Percentiles rank a stretch among this genome's conserved stretches.
phyloP scores from a whole-genome alignment of 2,888 invertebrate genomes.

The Pimpla rufipes region DNA sequence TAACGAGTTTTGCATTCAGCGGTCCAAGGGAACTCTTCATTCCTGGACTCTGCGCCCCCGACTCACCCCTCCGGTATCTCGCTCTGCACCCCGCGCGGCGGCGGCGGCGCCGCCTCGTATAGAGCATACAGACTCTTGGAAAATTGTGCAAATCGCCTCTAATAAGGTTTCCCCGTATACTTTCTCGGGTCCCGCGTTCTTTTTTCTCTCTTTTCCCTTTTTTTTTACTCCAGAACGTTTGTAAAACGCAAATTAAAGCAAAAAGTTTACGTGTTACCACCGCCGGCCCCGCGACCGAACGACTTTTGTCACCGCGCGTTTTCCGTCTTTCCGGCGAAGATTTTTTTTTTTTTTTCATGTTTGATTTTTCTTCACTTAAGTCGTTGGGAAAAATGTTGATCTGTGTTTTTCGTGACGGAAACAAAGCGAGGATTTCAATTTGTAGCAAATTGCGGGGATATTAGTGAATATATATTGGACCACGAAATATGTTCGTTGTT shows the following conservation, averaged over 20 bases:
- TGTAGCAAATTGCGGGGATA: too few relatives aligned
- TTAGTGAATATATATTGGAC: too few relatives aligned
- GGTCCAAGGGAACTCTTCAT: constrained; percentile 67
- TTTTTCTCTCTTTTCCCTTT: constrained; percentile 16
- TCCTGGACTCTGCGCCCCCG: constrained; percentile 58
- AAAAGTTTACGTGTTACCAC: constrained; percentile 26
- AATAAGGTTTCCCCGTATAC: constrained; percentile 64
- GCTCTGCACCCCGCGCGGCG: background rate
- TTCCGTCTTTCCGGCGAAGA: background rate
- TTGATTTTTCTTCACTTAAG: background rate
- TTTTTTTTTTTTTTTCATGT: background rate
- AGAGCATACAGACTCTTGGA: constrained; percentile 47
- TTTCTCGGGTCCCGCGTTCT: constrained; percentile 18
- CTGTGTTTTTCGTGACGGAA: too few relatives aligned
- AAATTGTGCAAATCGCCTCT: constrained; percentile 67
- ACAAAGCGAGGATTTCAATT: too few relatives aligned
- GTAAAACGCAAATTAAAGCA: constrained; percentile 43
- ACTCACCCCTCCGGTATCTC: constrained; percentile 25
- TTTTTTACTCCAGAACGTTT: constrained; percentile 32
- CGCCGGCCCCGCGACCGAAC: background rate
- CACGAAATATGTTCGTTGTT: too few relatives aligned
- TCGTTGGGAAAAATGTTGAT: too few relatives aligned
- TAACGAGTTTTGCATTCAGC: constrained; percentile 74
- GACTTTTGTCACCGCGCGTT: constrained; percentile 6
- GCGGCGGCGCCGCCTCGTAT: constrained; percentile 18